phyloP scores from a whole-genome alignment of 2,797 vertebrate genomes.

The Ambastaia sidthimunki region DNA sequence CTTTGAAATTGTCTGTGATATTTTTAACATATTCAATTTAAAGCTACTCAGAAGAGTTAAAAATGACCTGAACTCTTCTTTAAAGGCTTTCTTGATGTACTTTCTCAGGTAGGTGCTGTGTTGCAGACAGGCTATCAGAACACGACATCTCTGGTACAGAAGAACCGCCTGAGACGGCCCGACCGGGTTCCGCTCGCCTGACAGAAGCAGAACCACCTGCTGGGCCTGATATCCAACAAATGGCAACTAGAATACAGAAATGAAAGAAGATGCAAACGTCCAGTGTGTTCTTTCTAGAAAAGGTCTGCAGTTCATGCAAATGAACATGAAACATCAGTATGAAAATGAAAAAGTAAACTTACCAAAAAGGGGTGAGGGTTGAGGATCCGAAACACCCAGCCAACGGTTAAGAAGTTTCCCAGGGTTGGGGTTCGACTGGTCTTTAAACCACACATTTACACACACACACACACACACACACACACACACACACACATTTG shows the following conservation, averaged over 20 bases:
- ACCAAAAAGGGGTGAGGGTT: constrained; percentile 75
- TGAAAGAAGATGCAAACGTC: not conserved
- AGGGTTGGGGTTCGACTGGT: constrained; percentile 63
- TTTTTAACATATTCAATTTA: no score
- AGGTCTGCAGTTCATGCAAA: not conserved
- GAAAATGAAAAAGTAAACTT: constrained; percentile 39
- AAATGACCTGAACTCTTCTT: constrained; percentile 84
- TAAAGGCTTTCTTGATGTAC: constrained; percentile 71
- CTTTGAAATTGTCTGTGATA: no score
- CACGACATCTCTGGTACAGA: constrained; percentile 79
- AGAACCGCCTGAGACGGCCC: constrained; percentile 75
- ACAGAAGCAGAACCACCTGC: constrained; percentile 72
- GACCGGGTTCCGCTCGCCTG: constrained; percentile 58
- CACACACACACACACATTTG: no score
- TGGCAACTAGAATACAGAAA: constrained; percentile 66
- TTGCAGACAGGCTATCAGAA: constrained; percentile 80
- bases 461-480: no score
- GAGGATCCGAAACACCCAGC: constrained; percentile 75
- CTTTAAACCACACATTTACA: constrained; percentile 64
- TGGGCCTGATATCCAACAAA: constrained; percentile 77
- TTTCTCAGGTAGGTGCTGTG: constrained; percentile 70
- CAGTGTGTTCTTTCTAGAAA: not conserved
- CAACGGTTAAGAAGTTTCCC: constrained; percentile 70
- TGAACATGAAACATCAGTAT: not conserved
- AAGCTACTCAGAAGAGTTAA: no score